A percentile compares a stretch with the other conserved stretches of the same genome.
phyloP scores from a whole-genome alignment of 2,888 invertebrate genomes.

The Bruchidius siliquastri region DNA sequence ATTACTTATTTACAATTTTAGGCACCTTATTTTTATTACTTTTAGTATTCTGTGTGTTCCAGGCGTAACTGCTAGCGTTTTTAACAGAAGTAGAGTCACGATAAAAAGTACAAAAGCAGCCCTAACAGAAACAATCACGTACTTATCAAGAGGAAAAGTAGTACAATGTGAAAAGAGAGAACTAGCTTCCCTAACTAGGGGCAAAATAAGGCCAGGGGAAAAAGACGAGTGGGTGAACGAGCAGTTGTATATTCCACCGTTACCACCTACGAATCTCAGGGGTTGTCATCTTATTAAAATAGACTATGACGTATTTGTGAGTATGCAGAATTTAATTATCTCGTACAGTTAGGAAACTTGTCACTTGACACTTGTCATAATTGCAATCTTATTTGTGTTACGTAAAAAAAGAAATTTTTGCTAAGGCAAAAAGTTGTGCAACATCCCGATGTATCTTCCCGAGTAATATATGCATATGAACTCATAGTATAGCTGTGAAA shows the following conservation, averaged over 20 bases:
- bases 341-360: too few species aligned
- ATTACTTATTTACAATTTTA: too few species aligned
- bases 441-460: too few species aligned
- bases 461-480: too few species aligned
- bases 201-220: constrained; percentile 76
- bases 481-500: too few species aligned
- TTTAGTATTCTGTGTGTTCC: constrained; percentile 5
- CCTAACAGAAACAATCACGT: constrained; percentile 84
- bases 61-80: constrained; percentile 71
- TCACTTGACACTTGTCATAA: too few species aligned
- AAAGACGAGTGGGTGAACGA: constrained; percentile 84
- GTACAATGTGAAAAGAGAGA: constrained; percentile 83
- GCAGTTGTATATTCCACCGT: constrained; percentile 85
- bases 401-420: too few species aligned
- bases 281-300: constrained; percentile 92
- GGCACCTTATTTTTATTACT: too few species aligned
- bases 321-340: constrained; percentile 48
- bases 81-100: constrained; percentile 79
- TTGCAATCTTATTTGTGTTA: too few species aligned
- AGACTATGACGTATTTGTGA: constrained; percentile 87
- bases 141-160: constrained; percentile 79
- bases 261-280: constrained; percentile 89
- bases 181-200: constrained; percentile 71
- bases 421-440: too few species aligned
- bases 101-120: constrained; percentile 83